phyloP scores from a whole-genome alignment of 2,888 invertebrate genomes.

The Agrotis segetum region DNA sequence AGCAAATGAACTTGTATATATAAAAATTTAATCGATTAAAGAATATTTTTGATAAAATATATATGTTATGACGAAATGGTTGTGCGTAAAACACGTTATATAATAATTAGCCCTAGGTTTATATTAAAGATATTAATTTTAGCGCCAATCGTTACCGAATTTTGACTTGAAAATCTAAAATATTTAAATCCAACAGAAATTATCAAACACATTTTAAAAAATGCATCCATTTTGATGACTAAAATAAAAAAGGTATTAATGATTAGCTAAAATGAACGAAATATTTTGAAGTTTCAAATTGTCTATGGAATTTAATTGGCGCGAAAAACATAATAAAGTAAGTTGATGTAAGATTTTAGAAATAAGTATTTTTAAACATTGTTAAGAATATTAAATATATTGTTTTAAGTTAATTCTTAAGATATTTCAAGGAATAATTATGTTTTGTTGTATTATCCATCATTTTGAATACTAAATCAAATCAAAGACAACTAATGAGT shows the following conservation, averaged over 20 bases:
- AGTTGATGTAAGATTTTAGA: constrained; percentile 25
- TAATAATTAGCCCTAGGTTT: constrained; percentile 11
- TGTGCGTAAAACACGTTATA: constrained; percentile 43
- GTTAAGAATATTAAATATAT: constrained; percentile 29
- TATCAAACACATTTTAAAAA: too few species aligned
- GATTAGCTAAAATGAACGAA: background rate
- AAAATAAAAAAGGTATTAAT: background rate
- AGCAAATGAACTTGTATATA: constrained; percentile 44
- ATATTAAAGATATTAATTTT: constrained; percentile 36
- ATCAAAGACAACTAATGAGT: constrained; percentile 1
- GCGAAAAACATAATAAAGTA: constrained; percentile 33
- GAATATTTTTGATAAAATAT: constrained; percentile 54
- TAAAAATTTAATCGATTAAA: constrained; percentile 25
- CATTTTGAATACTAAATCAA: background rate
- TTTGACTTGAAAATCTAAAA: background rate
- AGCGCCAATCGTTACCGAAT: constrained; percentile 26
- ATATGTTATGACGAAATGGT: constrained; percentile 41
- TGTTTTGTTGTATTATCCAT: background rate
- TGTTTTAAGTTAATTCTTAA: constrained; percentile 21
- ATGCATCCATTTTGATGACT: too few species aligned
- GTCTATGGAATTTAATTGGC: constrained; percentile 20
- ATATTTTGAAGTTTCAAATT: background rate
- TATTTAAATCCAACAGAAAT: background rate
- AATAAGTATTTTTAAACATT: constrained; percentile 16
- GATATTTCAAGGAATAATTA: constrained; percentile 2